Conservation (phyloP, 2,888 invertebrate species). For the Dorcus parallelipipedus region DNA sequence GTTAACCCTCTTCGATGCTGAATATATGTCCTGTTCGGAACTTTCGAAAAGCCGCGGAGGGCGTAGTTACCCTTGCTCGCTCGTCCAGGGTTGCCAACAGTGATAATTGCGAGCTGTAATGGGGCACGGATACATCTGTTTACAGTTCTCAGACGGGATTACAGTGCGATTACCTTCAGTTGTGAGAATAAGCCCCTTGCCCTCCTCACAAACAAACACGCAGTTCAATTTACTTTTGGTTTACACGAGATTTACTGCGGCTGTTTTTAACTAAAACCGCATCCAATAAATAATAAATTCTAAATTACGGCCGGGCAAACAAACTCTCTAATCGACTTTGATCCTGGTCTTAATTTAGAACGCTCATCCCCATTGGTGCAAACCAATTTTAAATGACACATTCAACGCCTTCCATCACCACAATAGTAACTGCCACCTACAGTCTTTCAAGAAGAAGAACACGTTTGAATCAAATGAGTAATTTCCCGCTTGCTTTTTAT, state of each 20-base stretch:
- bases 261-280: slow-evolving; percentile 1
- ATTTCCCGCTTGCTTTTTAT: too few relatives aligned
- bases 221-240: slow-evolving; percentile 24
- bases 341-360: not conserved
- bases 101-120: slow-evolving; percentile 36
- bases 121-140: slow-evolving; percentile 35
- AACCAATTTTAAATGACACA: too few relatives aligned
- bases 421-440: too few relatives aligned
- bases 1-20: slow-evolving; percentile 21
- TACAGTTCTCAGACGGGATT: slow-evolving; percentile 36
- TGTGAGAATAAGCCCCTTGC: slow-evolving; percentile 17
- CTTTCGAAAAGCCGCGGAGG: slow-evolving; percentile 29
- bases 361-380: too few relatives aligned
- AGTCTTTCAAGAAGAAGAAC: too few relatives aligned
- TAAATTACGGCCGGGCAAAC: not conserved
- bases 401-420: too few relatives aligned
- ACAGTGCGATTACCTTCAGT: slow-evolving; percentile 31
- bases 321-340: not conserved
- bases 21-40: slow-evolving; percentile 18
- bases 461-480: too few relatives aligned
- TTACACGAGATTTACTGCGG: slow-evolving; percentile 10
- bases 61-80: slow-evolving; percentile 21
- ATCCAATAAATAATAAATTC: not conserved
- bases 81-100: slow-evolving; percentile 28
- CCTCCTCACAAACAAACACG: slow-evolving; percentile 19